Evolutionary conservation across 1,140 invertebrate species (phyloP).

Genomic region (Brachionus angularis): DNA sequence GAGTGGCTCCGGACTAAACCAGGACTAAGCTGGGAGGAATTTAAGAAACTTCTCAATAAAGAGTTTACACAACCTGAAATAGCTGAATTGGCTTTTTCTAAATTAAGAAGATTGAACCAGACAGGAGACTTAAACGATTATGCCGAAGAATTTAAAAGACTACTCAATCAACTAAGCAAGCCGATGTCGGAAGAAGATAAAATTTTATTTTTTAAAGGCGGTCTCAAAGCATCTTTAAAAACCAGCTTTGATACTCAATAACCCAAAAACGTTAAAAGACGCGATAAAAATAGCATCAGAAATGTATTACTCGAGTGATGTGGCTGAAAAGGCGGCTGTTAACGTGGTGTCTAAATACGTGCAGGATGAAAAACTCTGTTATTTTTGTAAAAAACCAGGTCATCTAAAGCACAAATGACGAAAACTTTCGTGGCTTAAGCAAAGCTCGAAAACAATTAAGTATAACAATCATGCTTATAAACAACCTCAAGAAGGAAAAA

Average conservation of each 20-base stretch:
- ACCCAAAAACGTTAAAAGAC: not conserved
- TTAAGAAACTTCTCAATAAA: too few species aligned
- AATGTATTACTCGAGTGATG: too few species aligned
- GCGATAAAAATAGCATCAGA: too few species aligned
- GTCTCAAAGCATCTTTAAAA: not conserved
- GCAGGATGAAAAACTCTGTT: not conserved
- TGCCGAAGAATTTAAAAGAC: not conserved
- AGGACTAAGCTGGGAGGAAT: too few species aligned
- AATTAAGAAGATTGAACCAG: too few species aligned
- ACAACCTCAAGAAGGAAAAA: not conserved
- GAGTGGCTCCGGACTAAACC: too few species aligned
- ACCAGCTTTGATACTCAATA: not conserved
- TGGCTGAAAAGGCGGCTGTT: too few species aligned
- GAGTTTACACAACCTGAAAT: too few species aligned
- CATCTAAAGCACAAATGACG: too few species aligned
- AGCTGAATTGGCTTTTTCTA: too few species aligned
- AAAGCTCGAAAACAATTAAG: not conserved
- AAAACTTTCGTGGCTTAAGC: too few species aligned
- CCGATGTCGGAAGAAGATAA: not conserved
- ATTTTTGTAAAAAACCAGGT: not conserved
- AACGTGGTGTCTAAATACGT: not conserved
- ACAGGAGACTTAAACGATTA: too few species aligned
- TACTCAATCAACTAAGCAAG: not conserved
- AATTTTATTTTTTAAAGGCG: not conserved
- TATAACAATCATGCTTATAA: not conserved